Base-by-base conservation (phyloP, 1,140 invertebrate species). In the Bactericera cockerelli region DNA sequence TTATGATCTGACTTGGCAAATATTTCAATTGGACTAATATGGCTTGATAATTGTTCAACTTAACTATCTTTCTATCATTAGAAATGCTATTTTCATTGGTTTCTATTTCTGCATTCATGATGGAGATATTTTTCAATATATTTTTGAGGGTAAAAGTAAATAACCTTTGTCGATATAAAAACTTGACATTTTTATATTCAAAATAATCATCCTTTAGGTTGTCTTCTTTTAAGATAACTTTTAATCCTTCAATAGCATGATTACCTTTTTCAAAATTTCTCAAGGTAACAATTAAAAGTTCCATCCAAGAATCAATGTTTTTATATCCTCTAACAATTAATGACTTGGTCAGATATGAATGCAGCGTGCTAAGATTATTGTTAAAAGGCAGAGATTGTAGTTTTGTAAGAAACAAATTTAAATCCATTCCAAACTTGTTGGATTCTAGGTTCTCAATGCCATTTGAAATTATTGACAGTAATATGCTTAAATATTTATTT, bases 401-500 rank as follows among this genome's bases (percentile, higher is more conserved):
- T 49, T 16, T 22, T 10, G n/a, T n/a, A 4, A 10, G 8, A 6
- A 49, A 8, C 8, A 16, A 16, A 22, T 49, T 22, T 16, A 53
- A 19, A 39, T 58, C 53, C 33, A 61, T 39, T 21, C 14, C 26
- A 53, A 8, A 49, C 42, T 57, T 39, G 53, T 57, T 53, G 21
- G 19, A 56, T n/a, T 13, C 16, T 42, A 31, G 25, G 8, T 38
- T 21, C 38, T 21, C 33, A 2, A 42, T 42, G 26, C 42, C 1
- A 49, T 10, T 26, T 21, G 31, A 6, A 22, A 38, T 3, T 8
- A 58, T n/a, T 31, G 31, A 42, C 13, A 49, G 38, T 25, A 49
- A 26, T 57, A 55, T 39, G 31, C 57, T 39, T 28, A 57, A 36
- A 57, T 61, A 57, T 57, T 61, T 61, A 57, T 61, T 61, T 6